Conservation (phyloP, 2,888 invertebrate genomes). For the Dione vanillae region DNA sequence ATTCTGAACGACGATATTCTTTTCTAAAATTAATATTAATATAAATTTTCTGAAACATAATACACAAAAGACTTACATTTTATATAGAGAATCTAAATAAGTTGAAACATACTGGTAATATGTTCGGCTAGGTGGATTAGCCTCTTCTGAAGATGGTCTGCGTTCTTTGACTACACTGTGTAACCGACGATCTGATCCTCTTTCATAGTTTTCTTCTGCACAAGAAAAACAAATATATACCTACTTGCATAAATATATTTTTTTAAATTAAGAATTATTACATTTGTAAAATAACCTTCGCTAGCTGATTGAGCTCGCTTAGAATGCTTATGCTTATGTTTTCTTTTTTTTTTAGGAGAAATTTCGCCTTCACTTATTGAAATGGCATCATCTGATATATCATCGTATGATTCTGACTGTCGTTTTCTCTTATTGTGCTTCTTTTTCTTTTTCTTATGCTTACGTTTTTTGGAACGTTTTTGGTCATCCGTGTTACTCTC, state of each 20-base stretch:
- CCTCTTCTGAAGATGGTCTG: constrained; percentile 65
- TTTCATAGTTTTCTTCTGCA: constrained; percentile 56
- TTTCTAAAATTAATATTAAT: constrained; percentile 55
- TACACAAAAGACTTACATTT: not conserved
- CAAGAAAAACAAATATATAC: constrained; percentile 19
- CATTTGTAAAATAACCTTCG: constrained; percentile 58
- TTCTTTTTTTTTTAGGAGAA: constrained; percentile 73
- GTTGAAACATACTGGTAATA: constrained; percentile 73
- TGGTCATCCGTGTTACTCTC: constrained; percentile 74
- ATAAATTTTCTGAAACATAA: too few species aligned
- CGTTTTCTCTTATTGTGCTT: constrained; percentile 78
- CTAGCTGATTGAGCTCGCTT: constrained; percentile 65
- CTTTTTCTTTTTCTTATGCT: constrained; percentile 82
- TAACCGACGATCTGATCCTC: constrained; percentile 60
- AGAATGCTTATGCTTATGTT: constrained; percentile 73
- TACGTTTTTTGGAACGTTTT: constrained; percentile 75
- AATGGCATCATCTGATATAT: constrained; percentile 61
- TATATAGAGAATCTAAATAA: not conserved
- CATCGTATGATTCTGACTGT: constrained; percentile 64
- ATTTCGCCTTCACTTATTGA: constrained; percentile 74
- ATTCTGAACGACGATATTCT: constrained; percentile 66
- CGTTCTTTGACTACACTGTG: constrained; percentile 78
- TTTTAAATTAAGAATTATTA: constrained; percentile 16
- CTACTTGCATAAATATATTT: not conserved
- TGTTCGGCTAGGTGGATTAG: constrained; percentile 66